phyloP scores from a whole-genome alignment of 2,113 vertebrate species.

The Regulus satrapa region DNA sequence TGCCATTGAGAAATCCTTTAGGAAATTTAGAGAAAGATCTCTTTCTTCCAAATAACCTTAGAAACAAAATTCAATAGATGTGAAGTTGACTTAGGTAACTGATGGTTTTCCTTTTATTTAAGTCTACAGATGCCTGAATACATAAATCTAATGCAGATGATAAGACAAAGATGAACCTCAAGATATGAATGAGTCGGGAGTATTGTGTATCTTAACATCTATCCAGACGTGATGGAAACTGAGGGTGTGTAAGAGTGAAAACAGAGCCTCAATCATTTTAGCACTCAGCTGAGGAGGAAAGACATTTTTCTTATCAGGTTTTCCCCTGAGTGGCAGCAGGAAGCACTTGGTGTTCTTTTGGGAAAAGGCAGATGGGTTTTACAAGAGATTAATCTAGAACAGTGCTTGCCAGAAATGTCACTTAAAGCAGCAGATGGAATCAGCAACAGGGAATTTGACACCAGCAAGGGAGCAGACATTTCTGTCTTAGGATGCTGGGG shows the following conservation, averaged over 20 bases:
- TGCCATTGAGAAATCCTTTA: constrained; percentile 18
- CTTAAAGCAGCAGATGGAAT: background rate
- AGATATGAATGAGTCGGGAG: background rate
- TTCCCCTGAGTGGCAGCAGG: background rate
- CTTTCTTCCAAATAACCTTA: background rate
- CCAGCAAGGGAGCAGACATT: background rate
- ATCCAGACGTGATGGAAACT: background rate
- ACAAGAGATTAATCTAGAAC: background rate
- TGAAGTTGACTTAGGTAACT: background rate
- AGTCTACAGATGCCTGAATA: background rate
- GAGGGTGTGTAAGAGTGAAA: background rate
- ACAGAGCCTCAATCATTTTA: background rate
- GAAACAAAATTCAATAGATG: background rate
- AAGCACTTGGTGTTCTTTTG: background rate
- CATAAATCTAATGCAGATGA: background rate
- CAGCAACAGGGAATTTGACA: background rate
- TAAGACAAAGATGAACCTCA: background rate
- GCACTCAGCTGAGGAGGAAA: background rate
- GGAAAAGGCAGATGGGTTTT: constrained; percentile 15
- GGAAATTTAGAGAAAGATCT: background rate
- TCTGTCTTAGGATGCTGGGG: background rate
- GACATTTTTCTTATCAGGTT: background rate
- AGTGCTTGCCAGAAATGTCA: background rate
- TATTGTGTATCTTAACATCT: background rate
- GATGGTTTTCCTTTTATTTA: background rate